Evolutionary conservation across 2,888 invertebrate species (phyloP).

Genomic region (Caenorhabditis imperialis): DNA sequence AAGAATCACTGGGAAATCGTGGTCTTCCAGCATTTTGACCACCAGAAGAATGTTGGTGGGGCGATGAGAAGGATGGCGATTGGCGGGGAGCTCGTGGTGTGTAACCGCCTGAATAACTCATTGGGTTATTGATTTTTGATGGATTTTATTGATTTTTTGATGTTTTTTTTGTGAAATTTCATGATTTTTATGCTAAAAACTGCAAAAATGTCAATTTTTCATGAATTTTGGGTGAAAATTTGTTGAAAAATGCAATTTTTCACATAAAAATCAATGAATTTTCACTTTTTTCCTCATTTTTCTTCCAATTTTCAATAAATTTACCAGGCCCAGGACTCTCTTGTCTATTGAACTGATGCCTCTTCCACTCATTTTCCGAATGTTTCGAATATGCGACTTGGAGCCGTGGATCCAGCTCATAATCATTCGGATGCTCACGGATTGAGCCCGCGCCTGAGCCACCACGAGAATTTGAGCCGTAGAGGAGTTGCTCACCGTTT

Average conservation of each 20-base stretch:
- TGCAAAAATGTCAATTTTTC: too few species aligned
- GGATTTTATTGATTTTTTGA: too few species aligned
- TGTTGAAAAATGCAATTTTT: neutral
- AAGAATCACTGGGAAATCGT: constrained; percentile 32
- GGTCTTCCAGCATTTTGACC: constrained; percentile 14
- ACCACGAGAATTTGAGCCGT: neutral
- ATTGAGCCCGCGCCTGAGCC: constrained; percentile 11
- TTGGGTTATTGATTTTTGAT: neutral
- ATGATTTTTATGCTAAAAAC: too few species aligned
- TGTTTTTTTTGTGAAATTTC: too few species aligned
- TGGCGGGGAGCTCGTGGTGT: constrained; percentile 16
- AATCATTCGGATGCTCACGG: constrained; percentile 46
- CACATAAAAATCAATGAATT: too few species aligned
- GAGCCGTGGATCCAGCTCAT: constrained; percentile 51
- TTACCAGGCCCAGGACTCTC: neutral
- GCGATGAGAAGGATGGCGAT: constrained; percentile 22
- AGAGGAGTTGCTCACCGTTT: constrained; percentile 8
- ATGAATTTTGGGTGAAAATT: too few species aligned
- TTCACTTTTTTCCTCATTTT: too few species aligned
- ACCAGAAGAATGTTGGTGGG: too few species aligned
- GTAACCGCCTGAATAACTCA: constrained; percentile 10
- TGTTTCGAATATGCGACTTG: constrained; percentile 52
- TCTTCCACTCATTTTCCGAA: constrained; percentile 50
- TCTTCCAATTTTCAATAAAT: neutral
- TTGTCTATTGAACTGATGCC: constrained; percentile 7